Evolutionary conservation across 2,888 invertebrate genomes (phyloP).

Genomic region (Galerucella nymphaeae): DNA sequence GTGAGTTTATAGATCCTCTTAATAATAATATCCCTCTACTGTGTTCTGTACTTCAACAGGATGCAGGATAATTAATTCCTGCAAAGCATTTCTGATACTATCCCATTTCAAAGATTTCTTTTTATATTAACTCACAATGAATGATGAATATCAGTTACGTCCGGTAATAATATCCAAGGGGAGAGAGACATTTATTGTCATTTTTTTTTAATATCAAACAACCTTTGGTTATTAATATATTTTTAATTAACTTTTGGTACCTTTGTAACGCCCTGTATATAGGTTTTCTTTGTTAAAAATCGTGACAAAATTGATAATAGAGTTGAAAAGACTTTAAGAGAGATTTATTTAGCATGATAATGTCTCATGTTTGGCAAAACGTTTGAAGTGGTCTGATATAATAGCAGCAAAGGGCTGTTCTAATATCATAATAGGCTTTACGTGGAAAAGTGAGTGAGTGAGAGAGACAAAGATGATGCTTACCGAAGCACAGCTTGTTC

Average conservation of each 20-base stretch:
- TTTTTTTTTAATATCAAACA: too few relatives aligned
- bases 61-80: constrained; percentile 52
- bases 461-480: constrained; percentile 47
- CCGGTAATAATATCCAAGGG: neutral
- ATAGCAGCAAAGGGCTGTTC: constrained; percentile 60
- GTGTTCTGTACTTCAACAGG: neutral
- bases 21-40: constrained; percentile 48
- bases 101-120: constrained; percentile 50
- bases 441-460: constrained; percentile 49
- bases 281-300: neutral
- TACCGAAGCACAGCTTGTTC: constrained; percentile 58
- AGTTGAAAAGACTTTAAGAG: neutral
- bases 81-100: constrained; percentile 50
- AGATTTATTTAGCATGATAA: constrained; percentile 46
- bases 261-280: neutral
- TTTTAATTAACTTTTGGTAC: too few relatives aligned
- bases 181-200: neutral
- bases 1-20: constrained; percentile 37
- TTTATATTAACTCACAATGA: constrained; percentile 21
- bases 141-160: constrained; percentile 19
- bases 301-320: constrained; percentile 5
- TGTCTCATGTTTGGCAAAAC: constrained; percentile 44
- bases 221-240: neutral
- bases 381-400: constrained; percentile 57
- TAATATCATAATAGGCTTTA: constrained; percentile 66